These are phyloP conservation scores for Uropetala carovei DNA, from an alignment of 2,888 invertebrate genomes.

Conservation along the genomic window DNA sequence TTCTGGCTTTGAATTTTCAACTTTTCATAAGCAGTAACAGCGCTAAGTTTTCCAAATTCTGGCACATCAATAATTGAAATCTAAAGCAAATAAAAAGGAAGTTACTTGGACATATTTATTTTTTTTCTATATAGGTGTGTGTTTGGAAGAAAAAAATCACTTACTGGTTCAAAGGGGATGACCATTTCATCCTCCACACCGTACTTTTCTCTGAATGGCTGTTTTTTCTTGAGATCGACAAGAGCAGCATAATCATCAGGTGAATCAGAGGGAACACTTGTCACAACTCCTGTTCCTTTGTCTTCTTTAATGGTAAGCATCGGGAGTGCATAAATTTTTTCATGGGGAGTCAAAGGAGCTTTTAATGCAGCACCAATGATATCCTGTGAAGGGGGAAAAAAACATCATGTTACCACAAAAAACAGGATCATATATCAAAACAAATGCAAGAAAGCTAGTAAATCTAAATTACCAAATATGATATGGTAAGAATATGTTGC, in stretches of 20 bases:
- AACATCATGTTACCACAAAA: too few species aligned
- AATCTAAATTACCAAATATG: too few species aligned
- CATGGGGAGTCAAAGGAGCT: slow-evolving; percentile 90
- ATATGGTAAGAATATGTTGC: too few species aligned
- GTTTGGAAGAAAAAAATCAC: slow-evolving; percentile 68
- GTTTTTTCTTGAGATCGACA: slow-evolving; percentile 95
- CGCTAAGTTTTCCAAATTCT: slow-evolving; percentile 90
- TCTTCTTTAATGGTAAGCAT: slow-evolving; percentile 99
- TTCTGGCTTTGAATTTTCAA: slow-evolving; percentile 99
- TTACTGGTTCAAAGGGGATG: slow-evolving; percentile 81
- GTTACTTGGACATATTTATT: not conserved
- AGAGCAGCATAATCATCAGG: slow-evolving; percentile 99
- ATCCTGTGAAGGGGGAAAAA: slow-evolving; percentile 76
- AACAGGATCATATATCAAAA: too few species aligned
- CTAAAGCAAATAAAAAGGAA: slow-evolving; percentile 69
- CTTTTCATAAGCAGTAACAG: slow-evolving; percentile 89
- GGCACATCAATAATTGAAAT: slow-evolving; percentile 95
- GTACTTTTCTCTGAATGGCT: slow-evolving; percentile 94
- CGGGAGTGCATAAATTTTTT: slow-evolving; percentile 93
- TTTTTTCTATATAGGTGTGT: not conserved
- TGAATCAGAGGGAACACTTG: slow-evolving; percentile 98
- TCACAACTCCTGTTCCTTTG: slow-evolving; percentile 98
- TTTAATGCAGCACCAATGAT: slow-evolving; percentile 90
- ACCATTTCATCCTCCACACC: slow-evolving; percentile 90
- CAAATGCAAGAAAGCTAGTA: too few species aligned